Percentiles rank a stretch among this genome's conserved stretches.
Conservation (phyloP, 2,113 vertebrate species). For the Sialia sialis region DNA sequence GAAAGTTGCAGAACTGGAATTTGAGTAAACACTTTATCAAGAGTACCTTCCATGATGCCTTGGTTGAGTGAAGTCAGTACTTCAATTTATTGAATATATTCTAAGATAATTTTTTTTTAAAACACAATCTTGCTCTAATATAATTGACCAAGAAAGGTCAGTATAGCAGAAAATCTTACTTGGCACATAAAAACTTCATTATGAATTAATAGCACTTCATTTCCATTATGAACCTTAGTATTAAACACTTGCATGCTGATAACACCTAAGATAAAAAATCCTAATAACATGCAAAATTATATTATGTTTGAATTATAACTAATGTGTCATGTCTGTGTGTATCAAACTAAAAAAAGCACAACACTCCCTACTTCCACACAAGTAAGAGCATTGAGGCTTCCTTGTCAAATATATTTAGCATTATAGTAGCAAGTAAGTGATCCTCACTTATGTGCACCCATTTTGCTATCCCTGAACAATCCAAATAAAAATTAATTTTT, state of each 20-base stretch:
- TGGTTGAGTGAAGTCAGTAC: background rate
- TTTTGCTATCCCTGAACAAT: background rate
- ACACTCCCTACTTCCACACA: background rate
- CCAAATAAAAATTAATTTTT: background rate
- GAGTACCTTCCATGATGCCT: background rate
- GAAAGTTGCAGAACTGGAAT: slow-evolving; percentile 41
- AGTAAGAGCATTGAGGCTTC: background rate
- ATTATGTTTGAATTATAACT: background rate
- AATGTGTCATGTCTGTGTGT: background rate
- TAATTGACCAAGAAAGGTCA: slow-evolving; percentile 7
- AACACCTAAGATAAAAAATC: background rate
- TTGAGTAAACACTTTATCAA: slow-evolving; percentile 24
- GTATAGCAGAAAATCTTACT: background rate
- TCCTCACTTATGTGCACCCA: background rate
- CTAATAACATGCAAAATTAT: background rate
- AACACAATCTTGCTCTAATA: background rate
- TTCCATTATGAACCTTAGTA: background rate
- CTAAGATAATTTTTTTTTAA: background rate
- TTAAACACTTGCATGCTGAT: background rate
- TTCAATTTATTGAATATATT: background rate
- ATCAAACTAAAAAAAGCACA: background rate
- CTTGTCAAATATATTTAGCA: background rate
- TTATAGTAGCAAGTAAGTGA: background rate
- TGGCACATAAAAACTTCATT: background rate
- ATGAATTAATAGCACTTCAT: background rate